phyloP scores from a whole-genome alignment of 2,888 invertebrate genomes.

The Dicyrtomina minuta region DNA sequence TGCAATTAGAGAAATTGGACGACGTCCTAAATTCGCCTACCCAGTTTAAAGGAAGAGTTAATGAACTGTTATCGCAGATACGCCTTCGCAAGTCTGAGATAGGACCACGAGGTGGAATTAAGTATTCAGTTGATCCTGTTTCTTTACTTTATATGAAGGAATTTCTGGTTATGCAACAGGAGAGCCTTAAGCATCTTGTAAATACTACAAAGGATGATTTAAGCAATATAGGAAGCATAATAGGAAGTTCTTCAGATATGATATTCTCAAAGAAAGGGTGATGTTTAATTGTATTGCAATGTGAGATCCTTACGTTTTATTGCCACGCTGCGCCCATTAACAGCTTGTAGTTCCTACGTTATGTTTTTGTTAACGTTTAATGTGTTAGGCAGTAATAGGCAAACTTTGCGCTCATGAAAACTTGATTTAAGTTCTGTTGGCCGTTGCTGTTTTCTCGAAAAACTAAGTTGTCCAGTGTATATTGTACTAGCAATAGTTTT shows the following conservation, averaged over 20 bases:
- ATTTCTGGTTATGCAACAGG: constrained; percentile 82
- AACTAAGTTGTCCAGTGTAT: too few species aligned
- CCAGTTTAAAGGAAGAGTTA: constrained; percentile 87
- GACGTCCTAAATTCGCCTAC: constrained; percentile 87
- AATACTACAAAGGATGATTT: constrained; percentile 79
- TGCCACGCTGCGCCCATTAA: too few species aligned
- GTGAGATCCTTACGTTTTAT: too few species aligned
- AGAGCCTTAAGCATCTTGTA: constrained; percentile 81
- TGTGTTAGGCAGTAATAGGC: too few species aligned
- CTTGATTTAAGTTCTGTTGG: too few species aligned
- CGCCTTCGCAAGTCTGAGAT: constrained; percentile 66
- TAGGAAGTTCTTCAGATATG: constrained; percentile 62
- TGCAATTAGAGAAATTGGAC: constrained; percentile 81
- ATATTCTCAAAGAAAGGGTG: too few species aligned
- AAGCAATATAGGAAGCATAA: constrained; percentile 73
- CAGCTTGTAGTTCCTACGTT: too few species aligned
- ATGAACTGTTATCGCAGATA: constrained; percentile 85
- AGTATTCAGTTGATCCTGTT: constrained; percentile 74
- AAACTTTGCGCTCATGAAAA: too few species aligned
- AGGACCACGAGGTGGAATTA: constrained; percentile 62
- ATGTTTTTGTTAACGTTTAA: too few species aligned
- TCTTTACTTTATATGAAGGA: constrained; percentile 65
- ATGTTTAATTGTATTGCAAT: too few species aligned
- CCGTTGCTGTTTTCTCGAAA: too few species aligned
- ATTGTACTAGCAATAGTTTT: too few species aligned